Evolutionary conservation across 2,797 vertebrate species (phyloP).

Genomic region (Bovichtus diacanthus): DNA sequence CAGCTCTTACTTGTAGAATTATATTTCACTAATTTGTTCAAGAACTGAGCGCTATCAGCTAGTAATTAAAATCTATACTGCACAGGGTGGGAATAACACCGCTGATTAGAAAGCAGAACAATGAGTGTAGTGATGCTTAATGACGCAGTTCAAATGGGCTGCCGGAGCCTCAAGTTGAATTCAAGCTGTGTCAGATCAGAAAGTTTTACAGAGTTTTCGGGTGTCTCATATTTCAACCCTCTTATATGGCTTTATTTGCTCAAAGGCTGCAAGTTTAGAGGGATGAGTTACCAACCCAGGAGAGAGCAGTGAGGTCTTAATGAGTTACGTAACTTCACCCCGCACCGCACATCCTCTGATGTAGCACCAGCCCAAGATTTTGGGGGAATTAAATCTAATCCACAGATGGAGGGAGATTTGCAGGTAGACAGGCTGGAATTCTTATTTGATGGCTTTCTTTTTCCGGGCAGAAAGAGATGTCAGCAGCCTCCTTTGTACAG

Average conservation of each 20-base stretch:
- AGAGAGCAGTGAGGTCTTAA: slow-evolving; percentile 81
- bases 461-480: slow-evolving; percentile 70
- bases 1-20: neutral
- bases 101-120: slow-evolving; percentile 64
- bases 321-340: slow-evolving; percentile 87
- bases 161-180: slow-evolving; percentile 66
- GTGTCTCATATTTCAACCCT: slow-evolving; percentile 79
- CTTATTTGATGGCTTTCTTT: slow-evolving; percentile 85
- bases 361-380: slow-evolving; percentile 85
- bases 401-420: slow-evolving; percentile 84
- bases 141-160: slow-evolving; percentile 69
- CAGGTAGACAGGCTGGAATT: slow-evolving; percentile 85
- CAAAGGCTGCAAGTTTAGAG: slow-evolving; percentile 81
- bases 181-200: slow-evolving; percentile 68
- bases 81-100: slow-evolving; percentile 33
- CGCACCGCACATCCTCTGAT: slow-evolving; percentile 82
- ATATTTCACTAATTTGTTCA: neutral
- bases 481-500: slow-evolving; percentile 35
- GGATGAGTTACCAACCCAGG: slow-evolving; percentile 77
- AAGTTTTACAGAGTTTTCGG: slow-evolving; percentile 79
- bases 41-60: neutral
- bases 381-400: slow-evolving; percentile 85
- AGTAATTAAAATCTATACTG: slow-evolving; percentile 27
- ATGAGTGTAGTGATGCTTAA: slow-evolving; percentile 58
- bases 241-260: slow-evolving; percentile 83